A percentile compares a stretch with the other conserved stretches of the same genome.
These are phyloP conservation scores for Chelonoidis abingdonii DNA, from an alignment of 2,113 vertebrate species.

Conservation along the genomic window DNA sequence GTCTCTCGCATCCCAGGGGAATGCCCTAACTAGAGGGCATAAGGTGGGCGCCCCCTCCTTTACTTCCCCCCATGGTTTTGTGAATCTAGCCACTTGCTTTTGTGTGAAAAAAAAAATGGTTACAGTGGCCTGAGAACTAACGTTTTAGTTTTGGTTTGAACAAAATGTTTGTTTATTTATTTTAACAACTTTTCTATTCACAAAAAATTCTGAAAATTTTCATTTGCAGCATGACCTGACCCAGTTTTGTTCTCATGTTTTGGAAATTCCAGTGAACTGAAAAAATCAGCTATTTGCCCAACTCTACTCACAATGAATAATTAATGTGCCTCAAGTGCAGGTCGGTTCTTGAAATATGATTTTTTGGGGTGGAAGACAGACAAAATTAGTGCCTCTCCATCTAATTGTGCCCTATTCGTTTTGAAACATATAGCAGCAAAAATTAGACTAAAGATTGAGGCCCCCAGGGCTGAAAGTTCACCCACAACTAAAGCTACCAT, in stretches of 20 bases:
- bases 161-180: background rate
- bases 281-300: background rate
- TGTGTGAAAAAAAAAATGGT: background rate
- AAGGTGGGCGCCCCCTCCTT: too few species aligned
- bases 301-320: background rate
- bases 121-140: background rate
- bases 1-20: background rate
- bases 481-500: background rate
- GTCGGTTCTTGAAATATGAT: background rate
- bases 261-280: background rate
- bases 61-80: background rate
- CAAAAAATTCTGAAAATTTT: background rate
- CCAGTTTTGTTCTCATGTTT: background rate
- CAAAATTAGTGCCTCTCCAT: background rate
- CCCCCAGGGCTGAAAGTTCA: background rate
- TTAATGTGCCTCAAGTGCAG: background rate
- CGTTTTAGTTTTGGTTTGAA: background rate
- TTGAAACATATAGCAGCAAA: background rate
- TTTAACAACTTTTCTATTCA: background rate
- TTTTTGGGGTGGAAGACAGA: background rate
- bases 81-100: background rate
- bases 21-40: background rate
- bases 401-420: background rate
- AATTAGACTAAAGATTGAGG: background rate
- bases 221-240: background rate